These are phyloP conservation scores for Podiceps cristatus DNA, from an alignment of 2,113 vertebrate species.

Conservation along the genomic window DNA sequence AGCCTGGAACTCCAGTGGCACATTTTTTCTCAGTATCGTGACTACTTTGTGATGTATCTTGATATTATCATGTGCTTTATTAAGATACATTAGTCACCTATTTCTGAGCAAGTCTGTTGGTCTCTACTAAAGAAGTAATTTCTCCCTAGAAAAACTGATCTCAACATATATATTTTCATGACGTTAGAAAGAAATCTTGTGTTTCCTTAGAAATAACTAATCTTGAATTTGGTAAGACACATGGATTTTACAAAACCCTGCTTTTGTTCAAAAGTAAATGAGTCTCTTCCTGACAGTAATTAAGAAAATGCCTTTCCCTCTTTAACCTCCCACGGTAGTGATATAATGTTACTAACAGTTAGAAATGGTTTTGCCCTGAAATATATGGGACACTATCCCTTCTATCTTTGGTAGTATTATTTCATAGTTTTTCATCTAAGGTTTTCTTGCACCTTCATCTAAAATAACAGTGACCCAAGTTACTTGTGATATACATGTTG, in stretches of 20 bases:
- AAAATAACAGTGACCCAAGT: background rate
- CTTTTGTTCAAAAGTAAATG: background rate
- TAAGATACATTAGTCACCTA: background rate
- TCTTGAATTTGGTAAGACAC: background rate
- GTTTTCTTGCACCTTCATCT: background rate
- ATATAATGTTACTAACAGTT: background rate
- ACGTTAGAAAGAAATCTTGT: background rate
- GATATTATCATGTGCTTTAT: background rate
- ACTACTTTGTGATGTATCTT: background rate
- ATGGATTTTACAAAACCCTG: accelerated
- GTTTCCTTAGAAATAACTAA: background rate
- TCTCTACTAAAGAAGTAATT: background rate
- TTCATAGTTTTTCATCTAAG: background rate
- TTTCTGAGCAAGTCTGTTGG: background rate
- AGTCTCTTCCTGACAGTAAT: background rate
- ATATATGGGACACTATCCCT: background rate
- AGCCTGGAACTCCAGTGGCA: background rate
- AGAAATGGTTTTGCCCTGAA: background rate
- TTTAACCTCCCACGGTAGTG: background rate
- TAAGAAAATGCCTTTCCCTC: background rate
- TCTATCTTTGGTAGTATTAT: background rate
- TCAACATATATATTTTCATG: background rate
- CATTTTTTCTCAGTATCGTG: background rate
- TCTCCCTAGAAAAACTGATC: background rate
- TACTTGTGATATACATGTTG: background rate